These are phyloP conservation scores for Neopipo cinnamomea DNA, from an alignment of 2,113 vertebrate genomes.

Conservation along the genomic window DNA sequence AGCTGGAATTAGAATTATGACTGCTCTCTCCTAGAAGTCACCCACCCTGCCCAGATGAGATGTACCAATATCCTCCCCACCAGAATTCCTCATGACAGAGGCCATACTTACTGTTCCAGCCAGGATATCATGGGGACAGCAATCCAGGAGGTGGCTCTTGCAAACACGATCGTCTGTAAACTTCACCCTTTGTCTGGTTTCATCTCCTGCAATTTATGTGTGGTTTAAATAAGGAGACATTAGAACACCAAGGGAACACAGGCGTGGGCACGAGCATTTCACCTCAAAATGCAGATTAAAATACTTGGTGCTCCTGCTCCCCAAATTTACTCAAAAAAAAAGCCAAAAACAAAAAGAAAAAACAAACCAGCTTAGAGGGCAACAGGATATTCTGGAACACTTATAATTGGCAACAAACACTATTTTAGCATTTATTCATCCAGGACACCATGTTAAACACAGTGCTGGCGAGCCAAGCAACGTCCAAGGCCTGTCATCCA, in stretches of 20 bases:
- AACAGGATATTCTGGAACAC: conserved; percentile 47
- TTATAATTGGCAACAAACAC: conserved; percentile 42
- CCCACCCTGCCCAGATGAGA: background rate
- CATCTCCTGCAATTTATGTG: conserved; percentile 93
- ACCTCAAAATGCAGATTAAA: conserved; percentile 56
- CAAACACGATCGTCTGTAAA: conserved; percentile 97
- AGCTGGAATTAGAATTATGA: background rate
- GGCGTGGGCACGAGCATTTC: background rate
- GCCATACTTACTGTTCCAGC: conserved; percentile 90
- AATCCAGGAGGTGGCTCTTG: conserved; percentile 99
- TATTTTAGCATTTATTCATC: conserved; percentile 42
- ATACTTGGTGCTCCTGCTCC: conserved; percentile 48
- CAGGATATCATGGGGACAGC: conserved; percentile 98
- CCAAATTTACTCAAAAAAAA: conserved; percentile 14
- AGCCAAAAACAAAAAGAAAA: background rate
- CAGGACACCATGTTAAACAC: conserved; percentile 46
- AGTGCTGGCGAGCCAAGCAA: conserved; percentile 60
- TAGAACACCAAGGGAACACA: conserved; percentile 21
- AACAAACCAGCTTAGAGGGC: background rate
- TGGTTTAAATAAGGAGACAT: conserved; percentile 78
- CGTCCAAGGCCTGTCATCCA: conserved; percentile 55
- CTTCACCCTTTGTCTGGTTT: conserved; percentile 98
- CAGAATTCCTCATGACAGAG: background rate
- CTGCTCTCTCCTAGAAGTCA: background rate
- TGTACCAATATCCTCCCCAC: background rate